These are phyloP conservation scores for Epizoanthus fatuus DNA, from an alignment of 92 coral and sea anemone genomes.

Conservation along the genomic window DNA sequence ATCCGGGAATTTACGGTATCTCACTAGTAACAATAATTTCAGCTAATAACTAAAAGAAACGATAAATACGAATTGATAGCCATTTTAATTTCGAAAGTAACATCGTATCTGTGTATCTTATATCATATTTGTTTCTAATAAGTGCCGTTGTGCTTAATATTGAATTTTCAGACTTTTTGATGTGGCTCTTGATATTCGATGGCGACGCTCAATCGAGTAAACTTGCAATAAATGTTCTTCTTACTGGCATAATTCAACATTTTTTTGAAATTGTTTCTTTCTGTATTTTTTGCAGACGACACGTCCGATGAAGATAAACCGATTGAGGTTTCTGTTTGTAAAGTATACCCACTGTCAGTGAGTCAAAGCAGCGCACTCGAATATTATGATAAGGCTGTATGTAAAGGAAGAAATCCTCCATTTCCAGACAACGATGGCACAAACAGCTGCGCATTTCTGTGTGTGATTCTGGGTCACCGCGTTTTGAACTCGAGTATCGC, in stretches of 20 bases:
- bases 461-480: constrained; percentile 24
- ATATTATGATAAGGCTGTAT: constrained; percentile 16
- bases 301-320: not conserved
- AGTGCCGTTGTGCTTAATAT: not conserved
- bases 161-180: too few relatives aligned
- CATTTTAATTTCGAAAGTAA: too few relatives aligned
- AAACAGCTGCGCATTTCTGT: constrained; percentile 31
- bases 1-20: too few relatives aligned
- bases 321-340: constrained; percentile 15
- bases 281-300: too few relatives aligned
- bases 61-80: too few relatives aligned
- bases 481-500: not conserved
- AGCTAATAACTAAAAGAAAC: too few relatives aligned
- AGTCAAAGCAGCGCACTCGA: constrained; percentile 39
- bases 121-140: too few relatives aligned
- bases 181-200: too few relatives aligned
- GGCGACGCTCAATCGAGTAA: too few relatives aligned
- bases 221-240: not conserved
- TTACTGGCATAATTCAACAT: not conserved
- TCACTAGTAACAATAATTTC: too few relatives aligned
- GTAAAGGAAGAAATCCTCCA: constrained; percentile 24
- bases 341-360: constrained; percentile 31
- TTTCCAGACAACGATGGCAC: constrained; percentile 43
- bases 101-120: too few relatives aligned
- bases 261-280: too few relatives aligned